phyloP scores from a whole-genome alignment of 2,888 invertebrate species.

The Mantis religiosa region DNA sequence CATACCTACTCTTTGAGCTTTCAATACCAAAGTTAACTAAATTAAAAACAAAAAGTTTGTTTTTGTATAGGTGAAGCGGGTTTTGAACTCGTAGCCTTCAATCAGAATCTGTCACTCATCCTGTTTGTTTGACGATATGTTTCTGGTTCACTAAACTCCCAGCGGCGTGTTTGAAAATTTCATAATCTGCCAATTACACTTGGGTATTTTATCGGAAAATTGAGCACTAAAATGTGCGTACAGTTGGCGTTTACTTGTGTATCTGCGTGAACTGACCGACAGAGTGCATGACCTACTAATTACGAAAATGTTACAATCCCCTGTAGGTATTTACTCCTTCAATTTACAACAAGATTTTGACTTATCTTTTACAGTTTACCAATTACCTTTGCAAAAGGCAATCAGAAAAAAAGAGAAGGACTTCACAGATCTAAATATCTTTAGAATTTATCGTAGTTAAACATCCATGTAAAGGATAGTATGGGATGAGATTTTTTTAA shows the following conservation, averaged over 20 bases:
- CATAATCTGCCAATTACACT: neutral
- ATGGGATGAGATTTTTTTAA: no score
- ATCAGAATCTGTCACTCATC: neutral
- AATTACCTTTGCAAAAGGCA: no score
- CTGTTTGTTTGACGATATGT: neutral
- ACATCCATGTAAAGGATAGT: no score
- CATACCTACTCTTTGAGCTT: neutral
- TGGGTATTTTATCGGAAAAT: neutral
- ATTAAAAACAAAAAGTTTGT: neutral
- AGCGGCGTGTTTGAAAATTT: neutral
- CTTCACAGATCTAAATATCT: no score
- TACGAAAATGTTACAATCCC: no score
- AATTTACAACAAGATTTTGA: no score
- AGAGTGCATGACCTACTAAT: no score
- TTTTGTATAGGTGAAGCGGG: neutral
- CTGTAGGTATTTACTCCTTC: no score
- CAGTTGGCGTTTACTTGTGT: neutral
- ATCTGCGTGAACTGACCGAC: neutral
- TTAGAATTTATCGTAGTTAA: no score
- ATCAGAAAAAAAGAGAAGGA: no score
- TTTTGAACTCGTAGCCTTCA: neutral
- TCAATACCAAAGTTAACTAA: neutral
- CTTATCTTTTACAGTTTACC: no score
- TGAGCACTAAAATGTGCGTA: neutral
- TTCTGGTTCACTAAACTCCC: neutral